Conservation (phyloP, 1,140 invertebrate species). For the Drosophila santomea region DNA sequence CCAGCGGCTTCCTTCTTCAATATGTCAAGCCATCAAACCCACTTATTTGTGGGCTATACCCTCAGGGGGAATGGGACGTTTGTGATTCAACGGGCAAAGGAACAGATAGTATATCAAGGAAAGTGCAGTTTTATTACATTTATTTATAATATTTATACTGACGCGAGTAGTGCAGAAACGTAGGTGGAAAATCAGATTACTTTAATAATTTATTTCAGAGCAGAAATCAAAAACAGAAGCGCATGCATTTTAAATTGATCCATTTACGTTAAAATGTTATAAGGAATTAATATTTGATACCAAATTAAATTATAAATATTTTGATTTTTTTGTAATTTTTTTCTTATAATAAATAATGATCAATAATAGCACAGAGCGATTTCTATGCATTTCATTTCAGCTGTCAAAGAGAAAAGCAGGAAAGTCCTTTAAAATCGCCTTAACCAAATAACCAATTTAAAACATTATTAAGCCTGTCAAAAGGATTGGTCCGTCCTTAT, state of each 20-base stretch:
- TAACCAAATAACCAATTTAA: background rate
- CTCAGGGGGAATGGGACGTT: constrained; percentile 4
- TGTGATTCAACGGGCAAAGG: constrained; percentile 6
- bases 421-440: too few species aligned
- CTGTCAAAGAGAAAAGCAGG: background rate
- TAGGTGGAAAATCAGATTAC: background rate
- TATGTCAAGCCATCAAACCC: constrained; percentile 46
- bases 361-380: too few species aligned
- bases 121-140: background rate
- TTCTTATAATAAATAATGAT: too few species aligned
- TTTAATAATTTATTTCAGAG: too few species aligned
- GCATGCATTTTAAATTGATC: too few species aligned
- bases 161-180: background rate
- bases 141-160: background rate
- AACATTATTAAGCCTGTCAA: background rate
- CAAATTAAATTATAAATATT: too few species aligned
- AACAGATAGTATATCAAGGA: background rate
- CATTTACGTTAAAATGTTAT: too few species aligned
- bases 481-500: constrained; percentile 1
- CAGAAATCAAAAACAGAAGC: too few species aligned
- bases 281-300: too few species aligned
- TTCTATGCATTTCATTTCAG: too few species aligned
- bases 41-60: constrained; percentile 30
- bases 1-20: constrained; percentile 48
- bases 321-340: too few species aligned